phyloP scores from a whole-genome alignment of 2,888 invertebrate genomes.

The Melanchra persicariae region DNA sequence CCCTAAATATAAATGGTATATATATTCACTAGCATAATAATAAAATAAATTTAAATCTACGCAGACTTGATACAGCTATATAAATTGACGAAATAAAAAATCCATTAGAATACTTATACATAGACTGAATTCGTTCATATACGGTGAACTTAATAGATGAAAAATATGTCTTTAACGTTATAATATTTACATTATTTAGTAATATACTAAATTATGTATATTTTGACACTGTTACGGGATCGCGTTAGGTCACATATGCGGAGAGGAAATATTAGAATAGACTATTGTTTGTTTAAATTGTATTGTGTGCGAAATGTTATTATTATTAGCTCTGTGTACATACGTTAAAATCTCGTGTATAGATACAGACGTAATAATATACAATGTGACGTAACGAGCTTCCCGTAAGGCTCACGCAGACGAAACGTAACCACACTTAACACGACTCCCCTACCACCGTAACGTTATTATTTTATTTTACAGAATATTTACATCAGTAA shows the following conservation, averaged over 20 bases:
- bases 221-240: slow-evolving; percentile 83
- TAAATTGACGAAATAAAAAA: slow-evolving; percentile 85
- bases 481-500: slow-evolving; percentile 84
- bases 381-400: slow-evolving; percentile 67
- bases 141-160: slow-evolving; percentile 80
- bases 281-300: slow-evolving; percentile 52
- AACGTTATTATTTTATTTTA: slow-evolving; percentile 79
- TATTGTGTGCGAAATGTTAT: slow-evolving; percentile 53
- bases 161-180: slow-evolving; percentile 81
- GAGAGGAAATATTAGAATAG: slow-evolving; percentile 40
- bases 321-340: slow-evolving; percentile 57
- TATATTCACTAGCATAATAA: slow-evolving; percentile 66
- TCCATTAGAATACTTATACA: slow-evolving; percentile 77
- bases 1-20: slow-evolving; percentile 64
- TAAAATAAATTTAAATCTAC: slow-evolving; percentile 81
- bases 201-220: slow-evolving; percentile 90
- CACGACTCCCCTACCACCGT: slow-evolving; percentile 77
- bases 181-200: slow-evolving; percentile 90
- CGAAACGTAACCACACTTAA: slow-evolving; percentile 78
- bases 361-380: slow-evolving; percentile 51
- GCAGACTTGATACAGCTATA: slow-evolving; percentile 82
- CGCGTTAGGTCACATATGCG: slow-evolving; percentile 68
- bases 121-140: slow-evolving; percentile 79
- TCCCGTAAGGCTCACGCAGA: slow-evolving; percentile 79
- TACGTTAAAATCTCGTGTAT: slow-evolving; percentile 51